These are phyloP conservation scores for Herminia tarsipennalis DNA, from an alignment of 2,888 invertebrate species.

Conservation along the genomic window DNA sequence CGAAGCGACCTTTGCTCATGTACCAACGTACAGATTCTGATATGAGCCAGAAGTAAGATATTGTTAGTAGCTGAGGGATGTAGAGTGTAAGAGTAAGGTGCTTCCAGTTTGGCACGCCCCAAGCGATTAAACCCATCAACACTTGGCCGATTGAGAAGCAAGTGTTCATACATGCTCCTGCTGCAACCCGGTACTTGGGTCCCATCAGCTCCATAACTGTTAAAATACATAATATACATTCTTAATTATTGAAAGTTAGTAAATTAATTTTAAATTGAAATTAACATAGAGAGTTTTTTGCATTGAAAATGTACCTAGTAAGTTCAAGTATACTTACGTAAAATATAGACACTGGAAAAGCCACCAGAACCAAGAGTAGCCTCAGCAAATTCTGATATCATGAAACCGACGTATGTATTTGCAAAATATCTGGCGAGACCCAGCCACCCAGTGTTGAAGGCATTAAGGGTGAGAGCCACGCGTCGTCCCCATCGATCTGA, in stretches of 20 bases:
- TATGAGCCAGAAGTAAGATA: slow-evolving; percentile 88
- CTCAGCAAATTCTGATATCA: slow-evolving; percentile 89
- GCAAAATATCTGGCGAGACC: slow-evolving; percentile 87
- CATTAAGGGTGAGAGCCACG: slow-evolving; percentile 83
- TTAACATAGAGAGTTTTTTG: neutral
- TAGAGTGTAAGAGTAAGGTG: slow-evolving; percentile 88
- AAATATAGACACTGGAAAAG: slow-evolving; percentile 89
- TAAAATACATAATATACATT: neutral
- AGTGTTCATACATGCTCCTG: slow-evolving; percentile 84
- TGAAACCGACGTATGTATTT: slow-evolving; percentile 87
- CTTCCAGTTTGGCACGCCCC: slow-evolving; percentile 89
- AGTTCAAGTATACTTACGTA: slow-evolving; percentile 77
- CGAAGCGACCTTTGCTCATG: slow-evolving; percentile 88
- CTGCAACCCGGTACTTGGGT: neutral
- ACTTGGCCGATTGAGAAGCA: slow-evolving; percentile 91
- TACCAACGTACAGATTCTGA: slow-evolving; percentile 92
- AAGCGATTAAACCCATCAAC: slow-evolving; percentile 88
- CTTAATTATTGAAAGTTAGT: neutral
- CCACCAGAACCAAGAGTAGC: slow-evolving; percentile 88
- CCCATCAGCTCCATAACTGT: slow-evolving; percentile 9
- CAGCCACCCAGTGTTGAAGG: slow-evolving; percentile 86
- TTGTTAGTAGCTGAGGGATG: slow-evolving; percentile 87
- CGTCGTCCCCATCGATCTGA: slow-evolving; percentile 91
- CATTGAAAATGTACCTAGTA: neutral
- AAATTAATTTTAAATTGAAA: neutral